phyloP scores from a whole-genome alignment of 2,888 invertebrate species.

The Scelioninae gen. 2 region DNA sequence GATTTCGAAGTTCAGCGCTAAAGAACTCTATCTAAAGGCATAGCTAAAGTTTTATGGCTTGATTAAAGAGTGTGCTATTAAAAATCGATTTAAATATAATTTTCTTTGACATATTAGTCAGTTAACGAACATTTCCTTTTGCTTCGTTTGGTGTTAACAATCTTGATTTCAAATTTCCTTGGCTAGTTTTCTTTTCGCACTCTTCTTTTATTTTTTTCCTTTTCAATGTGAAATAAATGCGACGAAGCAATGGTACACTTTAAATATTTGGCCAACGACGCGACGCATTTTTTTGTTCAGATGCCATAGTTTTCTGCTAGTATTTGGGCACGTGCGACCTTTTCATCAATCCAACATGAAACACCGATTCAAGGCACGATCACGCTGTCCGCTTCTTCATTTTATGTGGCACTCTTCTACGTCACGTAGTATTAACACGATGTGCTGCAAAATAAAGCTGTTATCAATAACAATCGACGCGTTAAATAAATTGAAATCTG shows the following conservation, averaged over 20 bases:
- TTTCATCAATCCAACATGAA: slow-evolving; percentile 29
- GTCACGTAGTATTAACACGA: slow-evolving; percentile 75
- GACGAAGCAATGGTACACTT: slow-evolving; percentile 17
- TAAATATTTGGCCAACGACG: slow-evolving; percentile 11
- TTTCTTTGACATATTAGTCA: background rate
- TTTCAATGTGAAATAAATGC: slow-evolving; percentile 1
- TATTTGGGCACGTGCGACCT: background rate
- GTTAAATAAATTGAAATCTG: too few species aligned
- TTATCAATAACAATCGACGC: too few species aligned
- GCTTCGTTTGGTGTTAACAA: too few species aligned
- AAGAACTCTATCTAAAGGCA: background rate
- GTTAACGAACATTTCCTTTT: too few species aligned
- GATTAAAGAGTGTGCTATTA: too few species aligned
- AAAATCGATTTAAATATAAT: background rate
- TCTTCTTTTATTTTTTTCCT: background rate
- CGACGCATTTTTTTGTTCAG: background rate
- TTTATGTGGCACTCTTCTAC: slow-evolving; percentile 59
- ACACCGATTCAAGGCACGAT: slow-evolving; percentile 52
- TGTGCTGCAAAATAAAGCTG: slow-evolving; percentile 73
- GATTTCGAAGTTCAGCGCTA: background rate
- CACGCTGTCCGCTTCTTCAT: slow-evolving; percentile 58
- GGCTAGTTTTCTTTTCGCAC: background rate
- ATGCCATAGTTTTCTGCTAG: background rate
- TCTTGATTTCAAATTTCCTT: background rate
- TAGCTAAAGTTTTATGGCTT: too few species aligned